Conservation (phyloP, 2,888 invertebrate species). For the Clunio marinus region DNA sequence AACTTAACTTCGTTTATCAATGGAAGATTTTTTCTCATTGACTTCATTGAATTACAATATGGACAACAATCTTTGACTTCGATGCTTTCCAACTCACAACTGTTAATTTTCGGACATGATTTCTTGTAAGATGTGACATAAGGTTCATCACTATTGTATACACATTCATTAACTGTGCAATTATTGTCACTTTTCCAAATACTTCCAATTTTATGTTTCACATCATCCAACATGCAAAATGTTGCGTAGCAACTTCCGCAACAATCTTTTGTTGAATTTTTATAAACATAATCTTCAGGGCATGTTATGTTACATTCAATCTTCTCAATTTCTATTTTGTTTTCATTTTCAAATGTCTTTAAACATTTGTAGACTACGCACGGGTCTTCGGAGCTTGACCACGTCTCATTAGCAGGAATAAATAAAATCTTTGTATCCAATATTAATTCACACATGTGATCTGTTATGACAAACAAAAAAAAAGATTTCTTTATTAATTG, state of each 20-base stretch:
- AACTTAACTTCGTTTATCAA: conserved; percentile 41
- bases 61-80: conserved; percentile 47
- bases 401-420: conserved; percentile 42
- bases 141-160: conserved; percentile 42
- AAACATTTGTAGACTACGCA: conserved; percentile 47
- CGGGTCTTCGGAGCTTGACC: conserved; percentile 45
- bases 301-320: background rate
- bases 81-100: conserved; percentile 45
- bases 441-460: conserved; percentile 12
- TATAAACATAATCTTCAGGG: conserved; percentile 45
- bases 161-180: conserved; percentile 49
- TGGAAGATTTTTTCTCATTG: conserved; percentile 30
- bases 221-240: conserved; percentile 47
- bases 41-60: conserved; percentile 45
- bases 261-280: conserved; percentile 45
- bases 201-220: conserved; percentile 46
- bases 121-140: conserved; percentile 48
- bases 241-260: conserved; percentile 49
- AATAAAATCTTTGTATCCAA: background rate
- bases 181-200: conserved; percentile 48
- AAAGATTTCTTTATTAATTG: too few species aligned
- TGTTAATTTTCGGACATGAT: conserved; percentile 45
- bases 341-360: conserved; percentile 42
- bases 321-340: background rate
- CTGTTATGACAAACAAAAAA: conserved; percentile 7